A percentile compares a stretch with the other conserved stretches of the same genome.
Evolutionary conservation across 2,888 invertebrate genomes (phyloP).

Genomic region (Drosophila yooni): DNA sequence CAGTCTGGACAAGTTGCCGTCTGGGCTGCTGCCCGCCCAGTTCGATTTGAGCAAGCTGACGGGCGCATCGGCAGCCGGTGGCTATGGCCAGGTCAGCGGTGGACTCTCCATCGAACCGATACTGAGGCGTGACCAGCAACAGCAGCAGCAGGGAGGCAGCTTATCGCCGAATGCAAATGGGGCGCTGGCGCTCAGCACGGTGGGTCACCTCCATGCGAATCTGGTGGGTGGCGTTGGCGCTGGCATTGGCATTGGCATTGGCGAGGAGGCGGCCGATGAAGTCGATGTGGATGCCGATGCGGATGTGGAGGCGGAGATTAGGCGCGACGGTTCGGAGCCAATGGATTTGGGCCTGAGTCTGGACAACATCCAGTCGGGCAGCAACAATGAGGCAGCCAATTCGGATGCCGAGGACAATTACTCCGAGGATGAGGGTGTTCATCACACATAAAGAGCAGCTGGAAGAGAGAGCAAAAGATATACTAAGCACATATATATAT

Average conservation of each 20-base stretch:
- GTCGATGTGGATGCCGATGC: slow-evolving; percentile 54
- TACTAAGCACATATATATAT: slow-evolving; percentile 20
- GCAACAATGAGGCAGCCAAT: slow-evolving; percentile 81
- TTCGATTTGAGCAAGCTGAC: slow-evolving; percentile 84
- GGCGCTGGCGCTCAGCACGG: slow-evolving; percentile 51
- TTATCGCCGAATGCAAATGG: slow-evolving; percentile 64
- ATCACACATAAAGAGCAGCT: slow-evolving; percentile 79
- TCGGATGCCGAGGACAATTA: slow-evolving; percentile 84
- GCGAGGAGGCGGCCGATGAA: slow-evolving; percentile 19
- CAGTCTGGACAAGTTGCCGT: slow-evolving; percentile 86
- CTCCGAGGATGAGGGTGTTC: slow-evolving; percentile 85
- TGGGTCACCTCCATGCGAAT: slow-evolving; percentile 54
- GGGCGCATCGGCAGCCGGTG: slow-evolving; percentile 51
- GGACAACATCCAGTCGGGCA: slow-evolving; percentile 83
- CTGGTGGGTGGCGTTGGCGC: slow-evolving; percentile 30
- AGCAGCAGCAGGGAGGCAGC: slow-evolving; percentile 66
- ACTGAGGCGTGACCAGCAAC: slow-evolving; percentile 74
- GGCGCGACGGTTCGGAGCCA: slow-evolving; percentile 83
- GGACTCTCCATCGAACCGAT: slow-evolving; percentile 84
- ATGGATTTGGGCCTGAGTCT: slow-evolving; percentile 84
- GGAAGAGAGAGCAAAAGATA: slow-evolving; percentile 33
- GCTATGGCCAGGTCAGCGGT: slow-evolving; percentile 55
- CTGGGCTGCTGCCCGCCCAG: slow-evolving; percentile 83
- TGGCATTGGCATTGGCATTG: slow-evolving; percentile 8
- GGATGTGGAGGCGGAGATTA: slow-evolving; percentile 75